Percentiles rank a stretch among this genome's conserved stretches.
These are phyloP conservation scores for Chrysemys picta DNA, from an alignment of 2,113 vertebrate genomes.

Conservation along the genomic window DNA sequence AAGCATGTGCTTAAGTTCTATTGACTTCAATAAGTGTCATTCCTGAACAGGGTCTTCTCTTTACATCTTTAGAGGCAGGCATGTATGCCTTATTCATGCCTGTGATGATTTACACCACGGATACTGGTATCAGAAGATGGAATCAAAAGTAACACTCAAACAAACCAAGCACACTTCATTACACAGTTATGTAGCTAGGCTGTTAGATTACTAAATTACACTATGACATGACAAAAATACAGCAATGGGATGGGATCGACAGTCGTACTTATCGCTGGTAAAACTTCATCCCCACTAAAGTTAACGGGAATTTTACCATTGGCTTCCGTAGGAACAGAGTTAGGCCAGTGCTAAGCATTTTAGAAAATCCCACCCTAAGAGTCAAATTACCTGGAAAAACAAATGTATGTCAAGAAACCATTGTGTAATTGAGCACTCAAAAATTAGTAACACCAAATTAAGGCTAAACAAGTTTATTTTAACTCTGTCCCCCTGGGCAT, in stretches of 20 bases:
- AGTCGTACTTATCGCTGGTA: neutral
- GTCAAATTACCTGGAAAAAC: neutral
- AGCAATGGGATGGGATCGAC: neutral
- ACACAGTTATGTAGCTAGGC: neutral
- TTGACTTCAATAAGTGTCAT: neutral
- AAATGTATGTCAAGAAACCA: neutral
- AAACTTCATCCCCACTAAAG: neutral
- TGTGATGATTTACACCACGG: neutral
- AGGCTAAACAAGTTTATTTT: neutral
- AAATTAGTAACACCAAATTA: neutral
- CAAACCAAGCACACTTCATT: neutral
- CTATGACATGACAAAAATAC: neutral
- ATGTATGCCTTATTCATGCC: neutral
- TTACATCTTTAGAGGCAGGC: neutral
- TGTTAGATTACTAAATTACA: neutral
- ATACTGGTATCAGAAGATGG: neutral
- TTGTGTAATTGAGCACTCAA: neutral
- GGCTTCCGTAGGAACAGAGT: neutral
- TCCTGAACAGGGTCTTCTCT: neutral
- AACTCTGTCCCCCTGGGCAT: neutral
- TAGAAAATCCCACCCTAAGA: neutral
- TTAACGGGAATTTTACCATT: neutral
- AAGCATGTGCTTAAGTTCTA: neutral
- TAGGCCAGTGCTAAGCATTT: neutral
- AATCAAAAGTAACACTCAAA: neutral